Percentiles rank a stretch among this genome's conserved stretches.
These are phyloP conservation scores for Dolichopus griseipennis DNA, from an alignment of 2,888 invertebrate species.

Conservation along the genomic window DNA sequence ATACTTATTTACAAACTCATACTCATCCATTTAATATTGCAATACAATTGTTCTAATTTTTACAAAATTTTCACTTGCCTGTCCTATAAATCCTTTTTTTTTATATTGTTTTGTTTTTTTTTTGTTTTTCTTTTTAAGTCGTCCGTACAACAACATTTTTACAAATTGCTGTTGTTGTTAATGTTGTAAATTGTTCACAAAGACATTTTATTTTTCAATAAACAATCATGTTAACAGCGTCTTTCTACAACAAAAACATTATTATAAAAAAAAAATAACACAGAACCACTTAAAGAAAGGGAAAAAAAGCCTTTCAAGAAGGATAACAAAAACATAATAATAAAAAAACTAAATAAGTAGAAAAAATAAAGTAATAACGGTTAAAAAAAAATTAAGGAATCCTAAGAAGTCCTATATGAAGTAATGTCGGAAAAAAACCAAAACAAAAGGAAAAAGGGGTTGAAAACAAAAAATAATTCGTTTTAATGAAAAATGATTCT, in stretches of 20 bases:
- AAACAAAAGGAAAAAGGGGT: background rate
- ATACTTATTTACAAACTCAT: background rate
- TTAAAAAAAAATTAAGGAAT: too few relatives aligned
- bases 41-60: background rate
- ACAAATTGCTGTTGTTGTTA: background rate
- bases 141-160: background rate
- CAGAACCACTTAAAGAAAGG: background rate
- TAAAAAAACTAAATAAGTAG: too few relatives aligned
- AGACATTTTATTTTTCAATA: conserved; percentile 4
- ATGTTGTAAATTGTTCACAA: background rate
- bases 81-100: conserved; percentile 1
- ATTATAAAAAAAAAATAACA: background rate
- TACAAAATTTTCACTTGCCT: background rate
- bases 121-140: background rate
- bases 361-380: too few relatives aligned
- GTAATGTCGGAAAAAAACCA: background rate
- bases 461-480: background rate
- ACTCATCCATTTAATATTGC: background rate
- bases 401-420: too few relatives aligned
- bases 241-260: background rate
- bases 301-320: background rate
- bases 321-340: too few relatives aligned
- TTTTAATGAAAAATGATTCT: background rate
- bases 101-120: background rate
- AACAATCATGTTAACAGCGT: conserved; percentile 6